Conservation (phyloP, 2,888 invertebrate species). For the Epicampocera succincta region DNA sequence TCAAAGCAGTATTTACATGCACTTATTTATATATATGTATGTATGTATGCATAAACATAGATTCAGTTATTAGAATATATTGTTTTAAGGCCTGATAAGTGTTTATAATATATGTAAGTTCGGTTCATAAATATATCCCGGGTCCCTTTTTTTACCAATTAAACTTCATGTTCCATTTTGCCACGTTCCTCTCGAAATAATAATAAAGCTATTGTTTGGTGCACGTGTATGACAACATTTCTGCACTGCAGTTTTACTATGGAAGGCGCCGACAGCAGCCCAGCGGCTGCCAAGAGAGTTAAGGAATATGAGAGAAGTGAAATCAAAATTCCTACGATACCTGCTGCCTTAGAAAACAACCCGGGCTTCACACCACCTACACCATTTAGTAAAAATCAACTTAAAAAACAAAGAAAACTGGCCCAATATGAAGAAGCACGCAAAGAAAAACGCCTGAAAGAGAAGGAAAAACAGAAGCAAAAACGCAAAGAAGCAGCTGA, state of each 20-base stretch:
- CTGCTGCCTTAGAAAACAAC: constrained; percentile 52
- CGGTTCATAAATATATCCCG: not conserved
- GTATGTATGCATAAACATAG: no score
- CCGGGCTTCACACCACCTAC: constrained; percentile 73
- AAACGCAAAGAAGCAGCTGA: constrained; percentile 87
- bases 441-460: constrained; percentile 82
- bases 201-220: constrained; percentile 58
- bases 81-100: no score
- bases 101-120: no score
- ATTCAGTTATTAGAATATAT: no score
- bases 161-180: constrained; percentile 2
- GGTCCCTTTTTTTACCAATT: not conserved
- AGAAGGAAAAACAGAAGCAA: constrained; percentile 87
- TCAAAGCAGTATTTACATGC: no score
- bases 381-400: constrained; percentile 81
- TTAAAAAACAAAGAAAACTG: constrained; percentile 87
- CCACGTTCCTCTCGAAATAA: constrained; percentile 26
- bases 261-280: constrained; percentile 6
- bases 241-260: constrained; percentile 23
- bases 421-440: constrained; percentile 89
- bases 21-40: no score
- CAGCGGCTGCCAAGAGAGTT: constrained; percentile 54
- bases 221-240: constrained; percentile 58
- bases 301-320: constrained; percentile 22
- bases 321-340: not conserved